phyloP scores from a whole-genome alignment of 2,797 vertebrate genomes.

The Halcyon leucocephala region DNA sequence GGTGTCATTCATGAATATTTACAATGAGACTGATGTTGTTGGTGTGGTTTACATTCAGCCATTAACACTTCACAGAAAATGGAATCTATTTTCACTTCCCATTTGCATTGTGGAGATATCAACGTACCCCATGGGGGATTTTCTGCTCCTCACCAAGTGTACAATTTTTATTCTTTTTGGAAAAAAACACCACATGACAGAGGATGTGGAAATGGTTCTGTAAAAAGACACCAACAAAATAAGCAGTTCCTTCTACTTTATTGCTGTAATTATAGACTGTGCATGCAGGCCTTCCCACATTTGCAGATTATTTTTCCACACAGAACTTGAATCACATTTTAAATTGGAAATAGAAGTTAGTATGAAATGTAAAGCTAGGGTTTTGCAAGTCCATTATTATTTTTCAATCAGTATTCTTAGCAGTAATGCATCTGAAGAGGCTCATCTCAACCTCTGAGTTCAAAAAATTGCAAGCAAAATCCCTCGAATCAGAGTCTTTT shows the following conservation, averaged over 20 bases:
- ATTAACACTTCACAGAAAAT: slow-evolving; percentile 27
- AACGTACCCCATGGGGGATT: slow-evolving; percentile 15
- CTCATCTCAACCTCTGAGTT: neutral
- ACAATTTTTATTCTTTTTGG: neutral
- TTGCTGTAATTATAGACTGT: slow-evolving; percentile 18
- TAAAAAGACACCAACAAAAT: slow-evolving; percentile 51
- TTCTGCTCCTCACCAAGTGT: neutral
- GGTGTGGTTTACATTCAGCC: neutral
- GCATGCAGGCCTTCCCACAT: neutral
- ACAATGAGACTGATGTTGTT: neutral
- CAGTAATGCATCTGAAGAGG: neutral
- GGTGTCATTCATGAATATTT: neutral
- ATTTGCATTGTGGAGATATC: neutral
- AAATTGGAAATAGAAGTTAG: slow-evolving; percentile 1
- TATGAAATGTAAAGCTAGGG: neutral
- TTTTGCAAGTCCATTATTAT: neutral
- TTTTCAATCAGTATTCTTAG: neutral
- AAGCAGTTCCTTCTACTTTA: slow-evolving; percentile 45
- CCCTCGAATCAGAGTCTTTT: neutral
- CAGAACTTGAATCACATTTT: slow-evolving; percentile 4
- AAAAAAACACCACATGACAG: slow-evolving; percentile 14
- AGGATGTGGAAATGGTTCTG: slow-evolving; percentile 53
- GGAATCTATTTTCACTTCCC: slow-evolving; percentile 44
- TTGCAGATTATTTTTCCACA: slow-evolving; percentile 16
- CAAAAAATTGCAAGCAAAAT: neutral